phyloP scores from a whole-genome alignment of 2,797 vertebrate species.

The Neomorphus geoffroyi region DNA sequence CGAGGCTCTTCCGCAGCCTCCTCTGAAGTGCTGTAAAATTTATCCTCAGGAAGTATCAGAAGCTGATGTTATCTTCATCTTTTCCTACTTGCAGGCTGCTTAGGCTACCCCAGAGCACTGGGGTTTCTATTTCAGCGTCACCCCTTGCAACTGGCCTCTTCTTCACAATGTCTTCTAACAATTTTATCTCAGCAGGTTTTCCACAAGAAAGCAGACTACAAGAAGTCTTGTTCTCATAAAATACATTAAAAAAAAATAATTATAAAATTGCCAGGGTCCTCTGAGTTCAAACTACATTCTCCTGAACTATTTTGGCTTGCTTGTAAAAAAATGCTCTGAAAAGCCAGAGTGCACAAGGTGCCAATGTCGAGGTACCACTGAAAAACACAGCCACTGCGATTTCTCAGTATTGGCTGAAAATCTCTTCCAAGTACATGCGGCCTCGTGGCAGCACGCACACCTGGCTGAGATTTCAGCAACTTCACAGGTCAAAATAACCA shows the following conservation, averaged over 20 bases:
- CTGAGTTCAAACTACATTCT: neutral
- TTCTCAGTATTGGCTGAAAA: fast-evolving
- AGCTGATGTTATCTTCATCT: neutral
- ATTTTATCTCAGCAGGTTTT: conserved; percentile 24
- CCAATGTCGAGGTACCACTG: fast-evolving
- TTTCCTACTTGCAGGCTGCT: neutral
- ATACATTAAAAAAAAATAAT: neutral
- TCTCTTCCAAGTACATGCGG: neutral
- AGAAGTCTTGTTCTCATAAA: neutral
- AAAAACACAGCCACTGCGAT: neutral
- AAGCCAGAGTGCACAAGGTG: neutral
- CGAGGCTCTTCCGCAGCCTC: neutral
- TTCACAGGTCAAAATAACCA: neutral
- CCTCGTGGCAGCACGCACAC: fast-evolving
- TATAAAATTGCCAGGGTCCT: neutral
- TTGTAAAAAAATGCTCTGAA: neutral
- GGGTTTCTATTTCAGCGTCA: neutral
- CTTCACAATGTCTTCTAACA: neutral
- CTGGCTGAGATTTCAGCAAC: neutral
- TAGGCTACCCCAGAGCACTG: neutral
- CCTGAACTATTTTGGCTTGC: neutral
- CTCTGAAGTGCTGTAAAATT: neutral
- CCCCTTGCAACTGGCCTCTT: neutral
- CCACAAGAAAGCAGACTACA: neutral
- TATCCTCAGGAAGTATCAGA: neutral